A percentile compares a stretch with the other conserved stretches of the same genome.
Evolutionary conservation across 2,888 invertebrate genomes (phyloP).

Genomic region (Sphaerophoria rueppellii): DNA sequence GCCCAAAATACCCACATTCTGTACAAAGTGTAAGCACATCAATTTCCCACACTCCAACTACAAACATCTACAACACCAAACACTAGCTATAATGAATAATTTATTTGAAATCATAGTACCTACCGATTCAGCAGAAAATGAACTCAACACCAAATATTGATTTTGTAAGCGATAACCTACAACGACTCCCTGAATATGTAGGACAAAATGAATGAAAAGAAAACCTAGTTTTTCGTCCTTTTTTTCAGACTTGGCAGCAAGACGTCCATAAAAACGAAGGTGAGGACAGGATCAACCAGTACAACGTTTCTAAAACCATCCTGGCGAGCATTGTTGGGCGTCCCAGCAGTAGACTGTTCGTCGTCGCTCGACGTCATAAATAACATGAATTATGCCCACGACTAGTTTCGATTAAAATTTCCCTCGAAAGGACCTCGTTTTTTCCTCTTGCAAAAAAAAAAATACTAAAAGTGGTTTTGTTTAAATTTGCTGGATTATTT

Average conservation of each 20-base stretch:
- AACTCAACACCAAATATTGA: conserved; percentile 37
- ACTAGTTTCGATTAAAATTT: conserved; percentile 49
- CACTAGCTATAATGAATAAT: conserved; percentile 7
- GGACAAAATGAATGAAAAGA: not conserved
- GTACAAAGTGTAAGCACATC: no score
- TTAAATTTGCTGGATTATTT: not conserved
- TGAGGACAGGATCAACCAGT: conserved; percentile 7
- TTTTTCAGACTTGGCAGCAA: not conserved
- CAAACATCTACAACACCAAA: not conserved
- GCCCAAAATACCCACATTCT: no score
- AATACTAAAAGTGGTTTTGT: conserved; percentile 10
- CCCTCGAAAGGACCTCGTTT: not conserved
- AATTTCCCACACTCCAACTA: no score
- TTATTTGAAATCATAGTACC: conserved; percentile 5
- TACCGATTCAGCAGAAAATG: not conserved
- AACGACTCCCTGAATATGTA: conserved; percentile 1
- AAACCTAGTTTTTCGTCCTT: not conserved
- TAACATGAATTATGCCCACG: conserved; percentile 66
- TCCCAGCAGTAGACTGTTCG: no score
- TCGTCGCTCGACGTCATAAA: conserved; percentile 43
- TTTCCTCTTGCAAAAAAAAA: not conserved
- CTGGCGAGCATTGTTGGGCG: conserved; percentile 18
- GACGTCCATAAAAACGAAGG: conserved; percentile 20
- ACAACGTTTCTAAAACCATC: conserved; percentile 33
- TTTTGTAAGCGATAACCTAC: conserved; percentile 22